Evolutionary conservation across 2,797 vertebrate genomes (phyloP).

Genomic region (Xerus rutilus): DNA sequence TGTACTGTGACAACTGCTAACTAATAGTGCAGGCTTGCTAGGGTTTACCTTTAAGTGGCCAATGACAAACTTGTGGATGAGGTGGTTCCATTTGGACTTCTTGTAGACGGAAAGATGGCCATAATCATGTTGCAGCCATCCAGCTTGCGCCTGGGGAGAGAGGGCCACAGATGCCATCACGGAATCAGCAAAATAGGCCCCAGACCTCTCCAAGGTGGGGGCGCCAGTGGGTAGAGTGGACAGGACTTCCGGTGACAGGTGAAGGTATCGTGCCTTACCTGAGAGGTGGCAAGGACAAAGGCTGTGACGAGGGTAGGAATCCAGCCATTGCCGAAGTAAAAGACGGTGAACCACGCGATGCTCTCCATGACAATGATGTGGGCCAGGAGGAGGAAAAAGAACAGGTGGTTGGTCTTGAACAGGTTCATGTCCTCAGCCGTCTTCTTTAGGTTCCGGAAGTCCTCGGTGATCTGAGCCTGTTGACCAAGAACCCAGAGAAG

Average conservation of each 20-base stretch:
- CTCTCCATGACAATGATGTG: conserved; percentile 95
- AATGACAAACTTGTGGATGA: conserved; percentile 95
- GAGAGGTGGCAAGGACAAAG: conserved; percentile 91
- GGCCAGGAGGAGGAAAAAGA: conserved; percentile 93
- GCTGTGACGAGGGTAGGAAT: conserved; percentile 90
- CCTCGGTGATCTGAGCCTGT: conserved; percentile 91
- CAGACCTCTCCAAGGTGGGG: background rate
- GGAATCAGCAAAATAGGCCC: rapidly evolving
- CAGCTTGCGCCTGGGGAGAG: conserved; percentile 92
- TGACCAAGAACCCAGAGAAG: background rate
- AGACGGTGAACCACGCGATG: conserved; percentile 91
- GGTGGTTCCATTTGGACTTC: conserved; percentile 94
- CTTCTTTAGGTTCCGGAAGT: conserved; percentile 92
- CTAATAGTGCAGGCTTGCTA: background rate
- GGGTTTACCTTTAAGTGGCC: conserved; percentile 95
- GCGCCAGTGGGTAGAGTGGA: too few species aligned
- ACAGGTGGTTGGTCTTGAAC: conserved; percentile 91
- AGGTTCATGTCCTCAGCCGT: conserved; percentile 91
- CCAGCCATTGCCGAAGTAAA: conserved; percentile 93
- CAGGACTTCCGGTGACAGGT: background rate
- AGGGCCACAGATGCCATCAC: background rate
- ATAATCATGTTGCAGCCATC: conserved; percentile 92
- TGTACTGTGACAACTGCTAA: background rate
- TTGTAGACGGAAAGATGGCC: conserved; percentile 97
- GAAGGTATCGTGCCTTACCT: conserved; percentile 88